Evolutionary conservation across 2,113 vertebrate genomes (phyloP).

Genomic region (Poeciliopsis occidentalis): DNA sequence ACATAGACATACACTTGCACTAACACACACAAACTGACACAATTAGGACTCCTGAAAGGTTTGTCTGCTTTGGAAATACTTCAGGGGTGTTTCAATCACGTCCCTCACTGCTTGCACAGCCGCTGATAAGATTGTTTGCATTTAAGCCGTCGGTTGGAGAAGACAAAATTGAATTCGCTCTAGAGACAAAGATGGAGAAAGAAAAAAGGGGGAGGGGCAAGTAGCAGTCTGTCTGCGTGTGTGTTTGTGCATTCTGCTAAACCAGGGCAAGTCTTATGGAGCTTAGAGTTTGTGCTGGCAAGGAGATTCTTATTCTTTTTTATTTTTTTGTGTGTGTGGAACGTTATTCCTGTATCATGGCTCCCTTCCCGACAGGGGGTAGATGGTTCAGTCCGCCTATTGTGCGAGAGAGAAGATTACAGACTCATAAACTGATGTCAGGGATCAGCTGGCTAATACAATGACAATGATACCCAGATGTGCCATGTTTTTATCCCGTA

Average conservation of each 20-base stretch:
- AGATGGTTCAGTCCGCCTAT: conserved; percentile 73
- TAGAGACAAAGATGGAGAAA: conserved; percentile 77
- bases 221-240: background rate
- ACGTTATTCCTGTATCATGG: conserved; percentile 58
- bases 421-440: conserved; percentile 80
- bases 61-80: conserved; percentile 78
- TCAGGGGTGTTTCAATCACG: conserved; percentile 78
- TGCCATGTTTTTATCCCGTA: conserved; percentile 61
- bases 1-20: conserved; percentile 8
- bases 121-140: conserved; percentile 81
- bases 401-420: conserved; percentile 74
- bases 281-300: conserved; percentile 67
- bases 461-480: conserved; percentile 75
- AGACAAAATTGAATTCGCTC: conserved; percentile 79
- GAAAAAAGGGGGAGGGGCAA: conserved; percentile 49
- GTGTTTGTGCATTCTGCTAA: conserved; percentile 58
- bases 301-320: conserved; percentile 39
- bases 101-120: conserved; percentile 79
- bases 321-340: conserved; percentile 36
- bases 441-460: conserved; percentile 78
- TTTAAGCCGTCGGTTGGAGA: conserved; percentile 77
- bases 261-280: conserved; percentile 70
- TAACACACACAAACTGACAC: conserved; percentile 42
- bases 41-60: conserved; percentile 80
- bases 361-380: conserved; percentile 65